Conservation (phyloP, 2,113 vertebrate genomes). For the Toxostoma redivivum region DNA sequence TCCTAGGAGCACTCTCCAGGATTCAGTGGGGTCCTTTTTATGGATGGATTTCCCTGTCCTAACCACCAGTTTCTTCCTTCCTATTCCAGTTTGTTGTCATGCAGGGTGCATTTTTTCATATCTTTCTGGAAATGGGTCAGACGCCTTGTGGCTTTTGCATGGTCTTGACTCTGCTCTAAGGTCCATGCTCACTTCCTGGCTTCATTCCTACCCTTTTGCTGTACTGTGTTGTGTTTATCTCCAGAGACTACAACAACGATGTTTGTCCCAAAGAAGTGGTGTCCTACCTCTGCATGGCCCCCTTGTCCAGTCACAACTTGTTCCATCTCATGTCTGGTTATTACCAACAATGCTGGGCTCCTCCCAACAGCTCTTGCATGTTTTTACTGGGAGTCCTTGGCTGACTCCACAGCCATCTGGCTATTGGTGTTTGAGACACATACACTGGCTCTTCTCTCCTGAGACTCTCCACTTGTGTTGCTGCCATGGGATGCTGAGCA, state of each 20-base stretch:
- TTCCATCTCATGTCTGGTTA: not conserved
- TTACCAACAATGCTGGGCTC: not conserved
- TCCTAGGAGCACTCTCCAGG: not conserved
- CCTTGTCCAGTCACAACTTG: not conserved
- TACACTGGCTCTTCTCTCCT: not conserved
- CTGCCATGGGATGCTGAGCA: not conserved
- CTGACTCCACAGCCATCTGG: not conserved
- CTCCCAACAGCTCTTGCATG: not conserved
- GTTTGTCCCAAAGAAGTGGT: not conserved
- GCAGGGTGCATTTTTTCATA: not conserved
- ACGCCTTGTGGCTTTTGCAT: not conserved
- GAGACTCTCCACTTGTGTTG: not conserved
- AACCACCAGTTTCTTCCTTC: not conserved
- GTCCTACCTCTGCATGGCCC: accelerated
- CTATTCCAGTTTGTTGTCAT: not conserved
- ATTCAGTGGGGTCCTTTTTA: not conserved
- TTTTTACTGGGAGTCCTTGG: not conserved
- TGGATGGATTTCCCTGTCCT: not conserved
- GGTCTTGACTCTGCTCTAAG: not conserved
- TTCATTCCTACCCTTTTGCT: not conserved
- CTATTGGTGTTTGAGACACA: not conserved
- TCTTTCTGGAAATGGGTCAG: not conserved
- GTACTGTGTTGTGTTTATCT: accelerated
- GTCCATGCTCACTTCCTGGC: not conserved
- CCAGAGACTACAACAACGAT: not conserved